Evolutionary conservation across 2,113 vertebrate species (phyloP), one percentile per base, ranked within the genome.

Genomic region (Cryptomyrus ogoouensis): DNA sequence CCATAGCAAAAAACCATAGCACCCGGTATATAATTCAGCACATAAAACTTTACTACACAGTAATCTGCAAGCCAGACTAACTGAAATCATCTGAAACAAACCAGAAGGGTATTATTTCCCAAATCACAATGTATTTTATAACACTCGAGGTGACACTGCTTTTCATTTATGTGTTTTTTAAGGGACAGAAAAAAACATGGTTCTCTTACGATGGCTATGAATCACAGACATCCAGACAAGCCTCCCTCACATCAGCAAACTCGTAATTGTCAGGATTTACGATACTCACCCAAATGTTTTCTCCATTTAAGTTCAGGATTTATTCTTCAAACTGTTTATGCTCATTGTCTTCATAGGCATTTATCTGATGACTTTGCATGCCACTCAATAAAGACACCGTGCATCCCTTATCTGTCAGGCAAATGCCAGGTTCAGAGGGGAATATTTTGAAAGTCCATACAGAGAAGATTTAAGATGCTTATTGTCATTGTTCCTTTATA

Each of bases 371-470:
- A 90, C 62, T 85, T 47, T 88, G 83, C 89, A 56, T 89, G 58
- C 87, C n/a, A 58, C 89, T 92, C 83, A 89, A 88, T 91, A 90
- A 42, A 93, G 90, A 88, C 39, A 19, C 85, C 47, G 10, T 24
- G 10, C n/a, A 12, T 88, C 58, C 21, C 6, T 21, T 83, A n/a
- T n/a, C 56, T 46, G n/a, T 66, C 84, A 52, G 44, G 90, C 42
- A 91, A 53, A 92, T 92, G 93, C 91, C 91, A 92, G 91, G 93
- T 92, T 92, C 92, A 91, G 90, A 44, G 89, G 91, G 92, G 94
- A 91, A 93, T 93, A 91, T 90, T 92, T 89, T 92, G 93, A 92
- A 91, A 92, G 91, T 91, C 93, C 89, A 56, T 35, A 15, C 7
- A 42, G 1, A 19, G 39, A 5, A 1, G 24, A 17, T 87, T 87